phyloP scores from a whole-genome alignment of 2,888 invertebrate species.

The Agapetus fuscipes region DNA sequence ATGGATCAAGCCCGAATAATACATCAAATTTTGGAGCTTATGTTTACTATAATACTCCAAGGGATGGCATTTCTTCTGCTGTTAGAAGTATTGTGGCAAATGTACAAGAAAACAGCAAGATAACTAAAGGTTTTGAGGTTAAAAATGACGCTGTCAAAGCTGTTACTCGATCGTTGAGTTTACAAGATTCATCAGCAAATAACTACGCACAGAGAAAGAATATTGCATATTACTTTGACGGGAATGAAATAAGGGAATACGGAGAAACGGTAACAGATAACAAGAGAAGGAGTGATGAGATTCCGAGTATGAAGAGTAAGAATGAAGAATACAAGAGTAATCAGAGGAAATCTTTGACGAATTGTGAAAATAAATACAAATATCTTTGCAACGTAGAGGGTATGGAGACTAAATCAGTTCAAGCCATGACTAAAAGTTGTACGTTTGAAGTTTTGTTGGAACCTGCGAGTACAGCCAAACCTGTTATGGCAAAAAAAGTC shows the following conservation, averaged over 20 bases:
- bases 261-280: constrained; percentile 33
- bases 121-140: constrained; percentile 38
- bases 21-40: constrained; percentile 44
- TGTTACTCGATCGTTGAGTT: constrained; percentile 39
- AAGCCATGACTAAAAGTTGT: constrained; percentile 32
- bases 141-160: constrained; percentile 27
- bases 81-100: constrained; percentile 11
- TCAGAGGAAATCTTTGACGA: constrained; percentile 38
- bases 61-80: constrained; percentile 13
- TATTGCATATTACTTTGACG: constrained; percentile 45
- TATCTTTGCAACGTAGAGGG: constrained; percentile 40
- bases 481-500: constrained; percentile 38
- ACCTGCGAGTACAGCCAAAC: constrained; percentile 35
- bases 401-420: constrained; percentile 36
- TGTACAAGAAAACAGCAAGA: constrained; percentile 23
- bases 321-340: constrained; percentile 46
- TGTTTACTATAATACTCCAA: constrained; percentile 41
- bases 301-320: constrained; percentile 44
- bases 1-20: constrained; percentile 54
- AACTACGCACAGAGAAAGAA: constrained; percentile 33
- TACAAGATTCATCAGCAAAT: constrained; percentile 35
- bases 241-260: constrained; percentile 30
- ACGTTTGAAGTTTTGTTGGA: constrained; percentile 45
- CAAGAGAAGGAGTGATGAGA: constrained; percentile 43
- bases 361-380: constrained; percentile 37